Percentiles rank a stretch among this genome's conserved stretches.
phyloP scores from a whole-genome alignment of 2,888 invertebrate species.

The Entomobrya proxima region DNA sequence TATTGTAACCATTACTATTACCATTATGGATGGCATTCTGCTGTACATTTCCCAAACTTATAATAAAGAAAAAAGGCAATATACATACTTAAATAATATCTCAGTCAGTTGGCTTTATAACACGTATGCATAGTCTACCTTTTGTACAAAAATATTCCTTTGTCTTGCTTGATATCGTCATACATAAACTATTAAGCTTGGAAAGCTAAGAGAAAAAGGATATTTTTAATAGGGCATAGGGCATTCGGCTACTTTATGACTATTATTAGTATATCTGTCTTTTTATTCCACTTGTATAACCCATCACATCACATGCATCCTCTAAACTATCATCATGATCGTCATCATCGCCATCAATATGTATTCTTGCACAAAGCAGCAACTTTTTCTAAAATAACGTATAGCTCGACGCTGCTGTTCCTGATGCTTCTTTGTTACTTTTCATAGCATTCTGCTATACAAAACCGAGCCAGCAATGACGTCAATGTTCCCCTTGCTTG shows the following conservation, averaged over 20 bases:
- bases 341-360: background rate
- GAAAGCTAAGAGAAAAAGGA: background rate
- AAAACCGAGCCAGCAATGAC: slow-evolving; percentile 45
- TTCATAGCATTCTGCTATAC: too few species aligned
- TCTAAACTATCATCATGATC: background rate
- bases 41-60: background rate
- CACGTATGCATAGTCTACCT: background rate
- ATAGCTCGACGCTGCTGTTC: background rate
- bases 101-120: background rate
- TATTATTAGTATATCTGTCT: background rate
- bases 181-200: too few species aligned
- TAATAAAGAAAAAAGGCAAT: too few species aligned
- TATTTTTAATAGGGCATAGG: slow-evolving; percentile 10
- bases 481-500: slow-evolving; percentile 63
- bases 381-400: background rate
- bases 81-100: background rate
- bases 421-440: background rate
- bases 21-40: slow-evolving; percentile 28
- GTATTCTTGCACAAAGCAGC: background rate
- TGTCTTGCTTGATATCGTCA: slow-evolving; percentile 11
- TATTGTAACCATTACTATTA: slow-evolving; percentile 20
- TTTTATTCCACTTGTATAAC: background rate
- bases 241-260: background rate
- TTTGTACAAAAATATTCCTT: background rate
- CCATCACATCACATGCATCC: slow-evolving; percentile 24